Base-by-base conservation (phyloP, 1,140 invertebrate genomes). In the Bradysia coprophila region DNA sequence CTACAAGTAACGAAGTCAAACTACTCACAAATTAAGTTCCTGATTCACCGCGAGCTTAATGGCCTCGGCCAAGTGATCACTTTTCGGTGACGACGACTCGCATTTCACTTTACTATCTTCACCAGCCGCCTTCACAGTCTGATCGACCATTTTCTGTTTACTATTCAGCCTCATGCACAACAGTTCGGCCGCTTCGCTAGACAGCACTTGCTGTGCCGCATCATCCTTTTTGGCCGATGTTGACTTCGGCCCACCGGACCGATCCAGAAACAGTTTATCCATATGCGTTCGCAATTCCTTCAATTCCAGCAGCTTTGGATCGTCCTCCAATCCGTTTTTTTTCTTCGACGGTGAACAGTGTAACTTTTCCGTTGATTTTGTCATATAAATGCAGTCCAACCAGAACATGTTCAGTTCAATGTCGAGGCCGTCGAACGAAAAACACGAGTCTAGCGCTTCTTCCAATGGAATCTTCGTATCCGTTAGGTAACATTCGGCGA, bases 401-500 rank as follows among this genome's bases (percentile, higher is more conserved):
- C 36, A 38, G 21, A 8, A 38, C 3, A 18, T 18, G 13, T 38
- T 38, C 36, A 38, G 13, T 38, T 38, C 36, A 38, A 38, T 38
- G 36, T 38, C 36, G 13, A n/a, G 9, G 16, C 18, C 18, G n/a
- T 36, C 33, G 15, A 5, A 6, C n/a, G 21, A 18, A 18, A 38
- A 38, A 38, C 36, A 38, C 11, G 36, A 38, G 21, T 38, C 36
- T n/a, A 38, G n/a, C 11, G 18, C 4, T 10, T 38, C 36, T 10
- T 16, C 9, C 3, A 38, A 10, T 4, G 36, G 36, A 18, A 38
- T 19, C 13, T 16, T n/a, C 36, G 18, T 38, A 38, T 39, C 21
- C 6, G 21, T 39, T 16, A 39, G 19, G 23, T 39, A 39, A n/a
- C 21, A 39, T 39, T 39, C 38, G 15, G 38, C 38, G 23, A 39